phyloP scores from a whole-genome alignment of 2,888 invertebrate species.

The Listrodromus nycthemerus region DNA sequence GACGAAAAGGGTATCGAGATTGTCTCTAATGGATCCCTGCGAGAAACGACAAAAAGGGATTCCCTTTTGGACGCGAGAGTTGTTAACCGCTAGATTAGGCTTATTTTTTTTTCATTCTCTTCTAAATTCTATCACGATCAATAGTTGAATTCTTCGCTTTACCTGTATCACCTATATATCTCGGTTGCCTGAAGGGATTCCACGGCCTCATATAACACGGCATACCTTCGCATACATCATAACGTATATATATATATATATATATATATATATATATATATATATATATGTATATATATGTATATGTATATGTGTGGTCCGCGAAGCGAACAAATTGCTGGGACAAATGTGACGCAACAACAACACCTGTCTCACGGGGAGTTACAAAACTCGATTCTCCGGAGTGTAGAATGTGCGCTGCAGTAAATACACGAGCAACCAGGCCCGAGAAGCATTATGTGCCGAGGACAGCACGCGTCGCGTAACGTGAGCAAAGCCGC shows the following conservation, averaged over 20 bases:
- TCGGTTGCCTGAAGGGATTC: slow-evolving; percentile 47
- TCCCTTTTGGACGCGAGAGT: background rate
- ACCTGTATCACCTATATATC: slow-evolving; percentile 17
- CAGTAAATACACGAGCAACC: slow-evolving; percentile 37
- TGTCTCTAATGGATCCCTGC: slow-evolving; percentile 6
- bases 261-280: slow-evolving; percentile 3
- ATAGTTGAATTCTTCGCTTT: slow-evolving; percentile 9
- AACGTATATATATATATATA: slow-evolving; percentile 17
- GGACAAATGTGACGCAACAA: slow-evolving; percentile 73
- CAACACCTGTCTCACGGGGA: slow-evolving; percentile 75
- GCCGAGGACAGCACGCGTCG: slow-evolving; percentile 59
- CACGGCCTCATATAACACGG: slow-evolving; percentile 20
- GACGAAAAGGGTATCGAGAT: slow-evolving; percentile 50
- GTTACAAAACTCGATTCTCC: slow-evolving; percentile 75
- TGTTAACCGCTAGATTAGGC: background rate
- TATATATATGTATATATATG: slow-evolving; percentile 12
- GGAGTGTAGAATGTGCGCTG: slow-evolving; percentile 48
- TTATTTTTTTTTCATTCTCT: slow-evolving; percentile 7
- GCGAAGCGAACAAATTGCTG: slow-evolving; percentile 74
- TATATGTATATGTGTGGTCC: slow-evolving; percentile 17
- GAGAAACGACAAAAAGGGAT: slow-evolving; percentile 15
- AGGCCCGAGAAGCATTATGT: slow-evolving; percentile 52
- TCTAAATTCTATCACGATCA: slow-evolving; percentile 15
- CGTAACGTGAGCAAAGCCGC: slow-evolving; percentile 63
- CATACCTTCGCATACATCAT: slow-evolving; percentile 33